Evolutionary conservation across 2,888 invertebrate genomes (phyloP).

Genomic region (Tethea ocularis): DNA sequence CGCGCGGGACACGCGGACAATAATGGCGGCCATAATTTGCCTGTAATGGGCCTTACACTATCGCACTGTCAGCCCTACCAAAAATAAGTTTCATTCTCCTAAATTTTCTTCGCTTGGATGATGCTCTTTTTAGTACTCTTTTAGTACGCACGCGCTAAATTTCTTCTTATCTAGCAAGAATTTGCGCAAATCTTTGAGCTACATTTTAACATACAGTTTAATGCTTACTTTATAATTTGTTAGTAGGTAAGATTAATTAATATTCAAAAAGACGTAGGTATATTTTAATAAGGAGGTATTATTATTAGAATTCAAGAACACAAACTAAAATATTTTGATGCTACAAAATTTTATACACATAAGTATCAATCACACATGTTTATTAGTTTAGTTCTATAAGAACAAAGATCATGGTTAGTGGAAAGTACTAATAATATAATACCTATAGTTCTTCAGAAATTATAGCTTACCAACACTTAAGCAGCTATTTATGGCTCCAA

Average conservation of each 20-base stretch:
- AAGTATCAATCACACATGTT: too few species aligned
- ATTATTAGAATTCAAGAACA: too few species aligned
- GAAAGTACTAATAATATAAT: too few species aligned
- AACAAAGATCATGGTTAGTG: too few species aligned
- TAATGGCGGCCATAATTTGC: conserved; percentile 80
- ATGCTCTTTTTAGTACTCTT: conserved; percentile 54
- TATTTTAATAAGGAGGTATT: too few species aligned
- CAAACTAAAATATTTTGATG: too few species aligned
- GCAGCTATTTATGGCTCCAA: neutral
- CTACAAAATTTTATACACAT: too few species aligned
- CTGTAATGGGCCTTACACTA: conserved; percentile 81
- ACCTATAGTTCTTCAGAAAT: neutral
- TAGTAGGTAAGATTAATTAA: too few species aligned
- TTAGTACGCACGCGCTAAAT: conserved; percentile 26
- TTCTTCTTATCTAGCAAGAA: neutral
- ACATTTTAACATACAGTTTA: too few species aligned
- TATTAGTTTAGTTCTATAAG: too few species aligned
- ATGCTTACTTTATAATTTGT: too few species aligned
- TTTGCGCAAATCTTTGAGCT: neutral
- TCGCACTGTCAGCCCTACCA: conserved; percentile 78
- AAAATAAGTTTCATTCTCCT: conserved; percentile 75
- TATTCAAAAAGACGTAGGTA: too few species aligned
- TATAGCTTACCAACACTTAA: neutral
- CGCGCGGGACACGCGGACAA: conserved; percentile 75
- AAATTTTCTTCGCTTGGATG: conserved; percentile 57